Conservation (phyloP, 2,113 vertebrate genomes). For the Sebastes schlegelii region DNA sequence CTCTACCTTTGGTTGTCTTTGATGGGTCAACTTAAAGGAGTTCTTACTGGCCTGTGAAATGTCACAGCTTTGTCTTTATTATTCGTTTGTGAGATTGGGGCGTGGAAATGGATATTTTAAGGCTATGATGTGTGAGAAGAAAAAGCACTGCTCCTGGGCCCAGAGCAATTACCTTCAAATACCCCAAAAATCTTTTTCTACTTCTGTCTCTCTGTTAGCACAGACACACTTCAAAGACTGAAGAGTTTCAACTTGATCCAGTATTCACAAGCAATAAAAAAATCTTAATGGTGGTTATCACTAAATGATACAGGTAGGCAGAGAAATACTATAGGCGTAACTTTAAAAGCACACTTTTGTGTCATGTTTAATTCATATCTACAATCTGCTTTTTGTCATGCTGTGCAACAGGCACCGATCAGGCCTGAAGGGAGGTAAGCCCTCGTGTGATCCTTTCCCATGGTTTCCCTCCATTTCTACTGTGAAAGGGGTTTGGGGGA, state of each 20-base stretch:
- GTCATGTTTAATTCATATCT: conserved; percentile 28
- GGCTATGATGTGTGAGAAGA: conserved; percentile 12
- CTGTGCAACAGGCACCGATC: conserved; percentile 22
- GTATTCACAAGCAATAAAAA: background rate
- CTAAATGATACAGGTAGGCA: conserved; percentile 11
- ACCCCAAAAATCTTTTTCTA: background rate
- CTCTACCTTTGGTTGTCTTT: conserved; percentile 59
- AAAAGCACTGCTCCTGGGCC: background rate
- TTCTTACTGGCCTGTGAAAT: conserved; percentile 60
- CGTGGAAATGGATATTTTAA: conserved; percentile 12
- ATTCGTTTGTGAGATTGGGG: conserved; percentile 35
- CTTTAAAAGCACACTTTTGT: conserved; percentile 1
- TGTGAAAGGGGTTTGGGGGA: background rate
- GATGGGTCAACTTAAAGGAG: conserved; percentile 52
- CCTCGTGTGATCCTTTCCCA: conserved; percentile 10
- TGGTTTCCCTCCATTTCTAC: background rate
- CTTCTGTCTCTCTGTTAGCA: background rate
- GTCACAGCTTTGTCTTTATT: conserved; percentile 47
- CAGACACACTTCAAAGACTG: conserved; percentile 8
- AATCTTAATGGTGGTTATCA: background rate
- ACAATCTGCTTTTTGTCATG: conserved; percentile 27
- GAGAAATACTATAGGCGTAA: background rate
- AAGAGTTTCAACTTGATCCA: background rate
- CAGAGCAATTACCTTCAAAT: background rate
- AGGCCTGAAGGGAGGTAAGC: conserved; percentile 8